Conservation (phyloP, 1,140 invertebrate species). For the Pseudomyrmex gracilis region DNA sequence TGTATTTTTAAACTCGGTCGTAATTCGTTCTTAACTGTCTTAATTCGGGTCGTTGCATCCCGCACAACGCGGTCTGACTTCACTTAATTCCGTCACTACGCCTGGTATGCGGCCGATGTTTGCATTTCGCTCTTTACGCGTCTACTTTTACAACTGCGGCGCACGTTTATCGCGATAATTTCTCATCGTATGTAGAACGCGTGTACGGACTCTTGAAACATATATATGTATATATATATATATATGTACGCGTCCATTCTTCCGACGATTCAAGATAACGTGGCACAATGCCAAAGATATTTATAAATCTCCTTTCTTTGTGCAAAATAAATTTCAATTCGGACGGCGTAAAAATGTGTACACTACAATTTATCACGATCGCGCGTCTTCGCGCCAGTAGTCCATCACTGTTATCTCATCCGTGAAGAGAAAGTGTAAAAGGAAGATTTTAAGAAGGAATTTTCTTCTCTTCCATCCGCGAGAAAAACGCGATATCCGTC, state of each 20-base stretch:
- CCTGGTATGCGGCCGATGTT: conserved; percentile 27
- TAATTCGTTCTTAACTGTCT: conserved; percentile 68
- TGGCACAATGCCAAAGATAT: neutral
- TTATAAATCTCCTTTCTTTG: conserved; percentile 32
- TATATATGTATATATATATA: neutral
- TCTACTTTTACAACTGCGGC: conserved; percentile 21
- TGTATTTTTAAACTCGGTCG: conserved; percentile 62
- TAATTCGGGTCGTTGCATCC: conserved; percentile 65
- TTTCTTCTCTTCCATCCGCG: conserved; percentile 8
- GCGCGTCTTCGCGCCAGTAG: conserved; percentile 12
- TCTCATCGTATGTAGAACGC: conserved; percentile 16
- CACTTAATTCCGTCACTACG: conserved; percentile 47
- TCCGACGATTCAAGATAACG: conserved; percentile 2
- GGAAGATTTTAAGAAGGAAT: conserved; percentile 47
- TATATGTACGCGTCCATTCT: neutral
- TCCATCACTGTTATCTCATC: conserved; percentile 47
- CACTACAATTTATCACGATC: conserved; percentile 54
- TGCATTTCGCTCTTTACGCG: conserved; percentile 32
- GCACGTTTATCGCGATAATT: conserved; percentile 22
- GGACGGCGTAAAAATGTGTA: conserved; percentile 19
- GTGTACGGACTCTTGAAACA: neutral
- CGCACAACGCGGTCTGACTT: conserved; percentile 6
- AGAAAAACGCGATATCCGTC: conserved; percentile 30
- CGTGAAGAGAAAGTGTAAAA: conserved; percentile 50
- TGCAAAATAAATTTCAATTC: conserved; percentile 50